Conservation (phyloP, 2,113 vertebrate species). For the Turnix velox region DNA sequence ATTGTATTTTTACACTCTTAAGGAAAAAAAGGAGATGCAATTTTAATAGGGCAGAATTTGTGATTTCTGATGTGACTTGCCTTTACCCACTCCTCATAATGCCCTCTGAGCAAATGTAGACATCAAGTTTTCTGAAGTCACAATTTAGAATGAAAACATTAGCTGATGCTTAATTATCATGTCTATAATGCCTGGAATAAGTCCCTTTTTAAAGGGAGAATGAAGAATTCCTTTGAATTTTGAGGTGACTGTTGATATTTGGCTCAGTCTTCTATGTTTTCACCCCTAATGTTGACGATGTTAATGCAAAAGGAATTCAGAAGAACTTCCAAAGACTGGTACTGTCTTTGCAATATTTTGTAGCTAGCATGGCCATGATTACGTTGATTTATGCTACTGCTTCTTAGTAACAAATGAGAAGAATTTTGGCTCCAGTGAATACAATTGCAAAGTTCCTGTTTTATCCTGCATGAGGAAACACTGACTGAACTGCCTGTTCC, state of each 20-base stretch:
- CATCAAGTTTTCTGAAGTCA: neutral
- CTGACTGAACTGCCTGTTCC: constrained; percentile 39
- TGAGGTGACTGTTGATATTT: constrained; percentile 40
- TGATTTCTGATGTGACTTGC: neutral
- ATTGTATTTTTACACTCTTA: neutral
- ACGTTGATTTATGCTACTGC: constrained; percentile 2
- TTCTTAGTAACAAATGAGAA: neutral
- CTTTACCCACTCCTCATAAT: neutral
- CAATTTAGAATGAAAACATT: constrained; percentile 25
- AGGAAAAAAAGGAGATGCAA: neutral
- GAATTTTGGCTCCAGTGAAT: neutral
- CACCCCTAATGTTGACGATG: neutral
- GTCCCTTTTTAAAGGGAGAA: constrained; percentile 33
- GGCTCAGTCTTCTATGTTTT: constrained; percentile 33
- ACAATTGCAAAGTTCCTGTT: constrained; percentile 11
- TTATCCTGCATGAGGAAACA: constrained; percentile 4
- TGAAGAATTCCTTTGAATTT: constrained; percentile 59
- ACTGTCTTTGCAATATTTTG: neutral
- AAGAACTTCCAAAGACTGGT: neutral
- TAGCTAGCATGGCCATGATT: neutral
- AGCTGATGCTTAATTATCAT: neutral
- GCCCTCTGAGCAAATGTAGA: neutral
- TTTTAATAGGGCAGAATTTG: neutral
- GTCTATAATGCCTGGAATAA: neutral
- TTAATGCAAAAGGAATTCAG: constrained; percentile 16